These are phyloP conservation scores for Bactericera cockerelli DNA, from an alignment of 1,140 invertebrate genomes.

Conservation along the genomic window DNA sequence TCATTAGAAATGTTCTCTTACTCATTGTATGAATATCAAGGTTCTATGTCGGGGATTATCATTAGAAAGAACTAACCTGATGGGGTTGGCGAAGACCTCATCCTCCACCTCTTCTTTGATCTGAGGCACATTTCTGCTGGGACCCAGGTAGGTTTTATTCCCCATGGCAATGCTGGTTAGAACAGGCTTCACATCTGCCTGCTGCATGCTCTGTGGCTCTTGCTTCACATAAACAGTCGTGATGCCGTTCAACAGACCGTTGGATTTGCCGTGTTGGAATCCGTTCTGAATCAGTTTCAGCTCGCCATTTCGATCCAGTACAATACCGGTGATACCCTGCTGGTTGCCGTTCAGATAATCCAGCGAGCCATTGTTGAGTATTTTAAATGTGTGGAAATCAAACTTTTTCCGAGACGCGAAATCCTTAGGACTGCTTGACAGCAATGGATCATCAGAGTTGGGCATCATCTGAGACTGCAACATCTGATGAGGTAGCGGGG, in stretches of 20 bases:
- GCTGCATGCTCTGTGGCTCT: background rate
- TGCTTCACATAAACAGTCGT: conserved; percentile 19
- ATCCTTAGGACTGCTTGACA: conserved; percentile 65
- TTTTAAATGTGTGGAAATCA: conserved; percentile 44
- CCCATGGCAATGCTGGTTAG: background rate
- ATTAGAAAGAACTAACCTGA: conserved; percentile 29
- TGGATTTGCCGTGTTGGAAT: conserved; percentile 21
- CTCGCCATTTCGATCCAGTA: conserved; percentile 45
- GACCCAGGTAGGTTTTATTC: background rate
- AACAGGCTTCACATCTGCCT: background rate
- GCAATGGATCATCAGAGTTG: conserved; percentile 63
- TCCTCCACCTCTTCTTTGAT: conserved; percentile 41
- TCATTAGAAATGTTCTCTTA: no score
- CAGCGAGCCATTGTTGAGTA: conserved; percentile 40
- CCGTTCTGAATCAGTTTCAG: conserved; percentile 43
- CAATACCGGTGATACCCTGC: conserved; percentile 38
- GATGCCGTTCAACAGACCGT: conserved; percentile 16
- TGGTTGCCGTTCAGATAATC: conserved; percentile 38
- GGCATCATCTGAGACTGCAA: conserved; percentile 63
- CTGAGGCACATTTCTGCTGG: conserved; percentile 28
- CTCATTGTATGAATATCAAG: no score
- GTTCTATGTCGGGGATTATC: no score
- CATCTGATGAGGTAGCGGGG: conserved; percentile 36
- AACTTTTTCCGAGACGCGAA: conserved; percentile 46
- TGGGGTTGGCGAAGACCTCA: conserved; percentile 62